Evolutionary conservation across 2,113 vertebrate species (phyloP).

Genomic region (Polypterus senegalus): DNA sequence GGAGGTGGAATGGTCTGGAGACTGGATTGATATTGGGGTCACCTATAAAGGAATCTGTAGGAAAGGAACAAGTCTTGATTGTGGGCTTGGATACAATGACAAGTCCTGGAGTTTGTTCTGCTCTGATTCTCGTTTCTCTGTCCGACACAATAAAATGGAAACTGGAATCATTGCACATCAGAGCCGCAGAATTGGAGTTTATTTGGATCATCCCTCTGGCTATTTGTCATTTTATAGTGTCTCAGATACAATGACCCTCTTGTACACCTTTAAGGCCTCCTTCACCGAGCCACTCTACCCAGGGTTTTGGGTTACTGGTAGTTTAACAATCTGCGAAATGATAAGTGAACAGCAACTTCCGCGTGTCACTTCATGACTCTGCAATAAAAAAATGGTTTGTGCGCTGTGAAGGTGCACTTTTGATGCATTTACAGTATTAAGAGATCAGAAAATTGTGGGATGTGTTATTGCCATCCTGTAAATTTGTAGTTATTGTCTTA

Average conservation of each 20-base stretch:
- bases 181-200: conserved; percentile 38
- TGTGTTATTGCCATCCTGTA: too few relatives aligned
- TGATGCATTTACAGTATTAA: too few relatives aligned
- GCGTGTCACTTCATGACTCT: too few relatives aligned
- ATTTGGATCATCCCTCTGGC: conserved; percentile 37
- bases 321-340: too few relatives aligned
- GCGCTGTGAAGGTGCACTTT: too few relatives aligned
- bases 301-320: conserved; percentile 45
- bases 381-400: too few relatives aligned
- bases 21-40: conserved; percentile 42
- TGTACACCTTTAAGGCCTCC: conserved; percentile 40
- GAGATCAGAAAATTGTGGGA: too few relatives aligned
- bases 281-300: conserved; percentile 45
- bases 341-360: too few relatives aligned
- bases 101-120: conserved; percentile 57
- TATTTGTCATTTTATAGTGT: conserved; percentile 50
- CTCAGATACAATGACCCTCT: conserved; percentile 25
- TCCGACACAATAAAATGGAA: conserved; percentile 36
- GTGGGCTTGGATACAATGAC: conserved; percentile 40
- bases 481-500: too few relatives aligned
- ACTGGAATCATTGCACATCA: conserved; percentile 20
- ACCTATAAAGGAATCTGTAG: conserved; percentile 31
- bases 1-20: conserved; percentile 44
- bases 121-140: conserved; percentile 39
- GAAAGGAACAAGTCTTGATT: conserved; percentile 20